A percentile compares a stretch with the other conserved stretches of the same genome.
These are phyloP conservation scores for Lithophane semibrunnea DNA, from an alignment of 2,888 invertebrate species.

Conservation along the genomic window DNA sequence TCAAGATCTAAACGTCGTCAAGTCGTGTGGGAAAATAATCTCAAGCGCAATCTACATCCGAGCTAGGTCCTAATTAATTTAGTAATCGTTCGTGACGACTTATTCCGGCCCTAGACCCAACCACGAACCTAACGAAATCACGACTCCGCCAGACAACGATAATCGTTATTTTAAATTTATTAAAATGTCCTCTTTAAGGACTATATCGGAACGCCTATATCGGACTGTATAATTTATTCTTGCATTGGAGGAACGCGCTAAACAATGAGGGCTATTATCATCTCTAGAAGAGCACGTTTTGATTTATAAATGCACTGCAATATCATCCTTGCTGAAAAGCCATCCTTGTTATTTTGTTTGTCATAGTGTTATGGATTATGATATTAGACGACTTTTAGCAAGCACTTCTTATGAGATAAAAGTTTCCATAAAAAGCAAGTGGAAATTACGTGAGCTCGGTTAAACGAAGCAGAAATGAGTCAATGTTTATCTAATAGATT, in stretches of 20 bases:
- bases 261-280: constrained; percentile 87
- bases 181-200: constrained; percentile 90
- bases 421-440: constrained; percentile 33
- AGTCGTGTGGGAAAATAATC: constrained; percentile 90
- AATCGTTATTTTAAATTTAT: constrained; percentile 91
- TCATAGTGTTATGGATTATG: constrained; percentile 22
- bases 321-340: constrained; percentile 59
- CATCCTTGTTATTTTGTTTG: constrained; percentile 35
- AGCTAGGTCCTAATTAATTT: constrained; percentile 90
- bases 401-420: constrained; percentile 2
- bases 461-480: constrained; percentile 26
- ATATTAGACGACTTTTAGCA: constrained; percentile 8
- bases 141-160: constrained; percentile 89
- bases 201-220: constrained; percentile 89
- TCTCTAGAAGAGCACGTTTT: constrained; percentile 79
- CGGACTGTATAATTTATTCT: constrained; percentile 90
- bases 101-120: constrained; percentile 87
- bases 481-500: constrained; percentile 49
- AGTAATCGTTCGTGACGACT: constrained; percentile 91
- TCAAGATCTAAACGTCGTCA: constrained; percentile 83
- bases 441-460: constrained; percentile 13
- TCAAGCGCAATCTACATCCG: constrained; percentile 87
- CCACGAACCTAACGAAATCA: constrained; percentile 90
- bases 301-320: constrained; percentile 73
- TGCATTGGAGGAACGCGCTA: constrained; percentile 83